Base-by-base conservation (phyloP, 2,888 invertebrate genomes). In the Herminia tarsipennalis region DNA sequence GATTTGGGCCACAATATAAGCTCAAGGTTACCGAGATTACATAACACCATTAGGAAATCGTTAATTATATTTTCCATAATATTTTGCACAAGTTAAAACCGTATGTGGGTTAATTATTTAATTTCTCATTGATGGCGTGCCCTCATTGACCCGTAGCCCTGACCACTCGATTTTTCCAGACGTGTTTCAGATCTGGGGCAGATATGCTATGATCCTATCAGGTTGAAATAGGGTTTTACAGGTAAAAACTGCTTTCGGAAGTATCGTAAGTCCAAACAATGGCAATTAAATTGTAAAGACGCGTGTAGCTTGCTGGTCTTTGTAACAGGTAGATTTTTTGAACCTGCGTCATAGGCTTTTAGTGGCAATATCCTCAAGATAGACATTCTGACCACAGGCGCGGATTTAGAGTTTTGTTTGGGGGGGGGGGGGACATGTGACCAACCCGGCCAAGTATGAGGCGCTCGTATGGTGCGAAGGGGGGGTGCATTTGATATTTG, bases 161-260 rank as follows among this genome's bases (percentile, higher is more conserved):
- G 53, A 51, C 43, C 40, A 38, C 4, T 21, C 30, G 16, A 28
- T 18, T 39, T 36, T 38, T 29, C 9, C 16, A 43, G 42, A 21
- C 22, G 25, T 41, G 44, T 24, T 36, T 22, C 51, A 64, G 61
- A 61, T 61, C 43, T 59, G 39, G 61, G 60, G 2, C 65, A 61
- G 61, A 64, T 61, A 50, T 13, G 20, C 12, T n/a, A 17, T 12
- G 65, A 64, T 55, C 1, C 22, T 59, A 59, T 59, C 60, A 37
- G 9, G 9, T 30, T 54, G 21, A 51, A 38, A 38, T 47, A 54
- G 21, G 38, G 45, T 40, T 38, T 45, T 33, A 28, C 37, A 40
- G 12, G 24, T 32, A 35, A 28, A 12, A 36, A 2, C 13, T 6
- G 16, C 3, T 14, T 25, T 17, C 4, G 10, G 10, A 12, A 10